Base-by-base conservation (phyloP, 2,888 invertebrate genomes). In the Eupeodes luniger region DNA sequence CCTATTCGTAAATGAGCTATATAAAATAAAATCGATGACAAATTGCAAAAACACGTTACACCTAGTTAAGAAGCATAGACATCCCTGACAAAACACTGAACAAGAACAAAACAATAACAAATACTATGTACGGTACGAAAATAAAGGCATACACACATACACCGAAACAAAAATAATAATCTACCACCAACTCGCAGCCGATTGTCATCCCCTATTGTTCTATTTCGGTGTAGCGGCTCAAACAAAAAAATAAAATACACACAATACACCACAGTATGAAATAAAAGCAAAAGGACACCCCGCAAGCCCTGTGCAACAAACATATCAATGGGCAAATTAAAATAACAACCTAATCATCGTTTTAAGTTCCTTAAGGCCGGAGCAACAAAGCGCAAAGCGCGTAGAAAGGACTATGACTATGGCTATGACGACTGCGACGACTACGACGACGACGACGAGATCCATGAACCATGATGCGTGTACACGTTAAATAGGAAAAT, bases 321-420 rank as follows among this genome's bases (percentile, higher is more conserved):
- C 90, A 92, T 93, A 93, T 93, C 93, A 93, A 93, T 93, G 93
- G 93, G 93, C 93, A 93, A 93, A 93, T 93, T 93, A 93, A 93
- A 93, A 93, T 93, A 93, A 93, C 93, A 93, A 93, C 93, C 93
- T 93, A 93, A 93, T 93, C 93, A 93, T 93, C 93, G 93, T 93
- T 93, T 93, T 93, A 93, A 93, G 93, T 93, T 93, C 93, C 82
- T 89, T 81, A 86, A 72, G 84, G 85, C 81, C 89, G 86, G 70
- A 64, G 76, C 61, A 67, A 81, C 67, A 89, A 69, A 59, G 59
- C 51, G 59, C 36, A 36, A 36, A 36, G 40, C 40, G 40, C 40
- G 40, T 40, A 40, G 40, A 40, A 40, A 40, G 40, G 40, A 40
- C 40, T 0, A 40, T 40, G 40, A 40, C 40, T 5, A 40, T 9